phyloP scores from a whole-genome alignment of 2,888 invertebrate genomes.

The Zelleria hepariella region DNA sequence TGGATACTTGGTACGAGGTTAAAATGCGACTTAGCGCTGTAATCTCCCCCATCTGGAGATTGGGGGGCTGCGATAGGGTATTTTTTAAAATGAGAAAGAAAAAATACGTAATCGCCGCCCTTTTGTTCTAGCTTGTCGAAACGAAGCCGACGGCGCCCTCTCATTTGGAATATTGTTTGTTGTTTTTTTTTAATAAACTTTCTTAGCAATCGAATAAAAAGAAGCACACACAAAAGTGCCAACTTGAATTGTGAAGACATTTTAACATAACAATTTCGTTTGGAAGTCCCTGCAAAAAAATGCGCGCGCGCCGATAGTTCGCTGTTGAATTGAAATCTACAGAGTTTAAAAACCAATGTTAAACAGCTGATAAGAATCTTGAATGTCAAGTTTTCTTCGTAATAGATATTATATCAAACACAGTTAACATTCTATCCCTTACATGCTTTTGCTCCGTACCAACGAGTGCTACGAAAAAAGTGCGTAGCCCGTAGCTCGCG shows the following conservation, averaged over 20 bases:
- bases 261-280: no score
- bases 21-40: conserved; percentile 22
- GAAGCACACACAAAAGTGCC: no score
- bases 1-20: conserved; percentile 25
- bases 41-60: conserved; percentile 23
- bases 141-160: background rate
- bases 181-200: background rate
- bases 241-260: no score
- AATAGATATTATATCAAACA: no score
- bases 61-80: conserved; percentile 12
- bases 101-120: conserved; percentile 1
- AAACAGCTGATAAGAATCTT: no score
- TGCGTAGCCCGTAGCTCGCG: background rate
- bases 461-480: background rate
- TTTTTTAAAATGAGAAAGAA: background rate
- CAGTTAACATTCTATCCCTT: no score
- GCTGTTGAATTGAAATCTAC: no score
- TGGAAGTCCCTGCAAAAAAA: no score
- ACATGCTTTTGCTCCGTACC: background rate
- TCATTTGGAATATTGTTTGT: background rate
- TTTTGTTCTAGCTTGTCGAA: conserved; percentile 1
- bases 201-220: no score
- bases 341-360: no score
- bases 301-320: no score
- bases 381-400: no score